Conservation (phyloP, 92 coral and sea anemone genomes). For the Anthopleura xanthogrammica region DNA sequence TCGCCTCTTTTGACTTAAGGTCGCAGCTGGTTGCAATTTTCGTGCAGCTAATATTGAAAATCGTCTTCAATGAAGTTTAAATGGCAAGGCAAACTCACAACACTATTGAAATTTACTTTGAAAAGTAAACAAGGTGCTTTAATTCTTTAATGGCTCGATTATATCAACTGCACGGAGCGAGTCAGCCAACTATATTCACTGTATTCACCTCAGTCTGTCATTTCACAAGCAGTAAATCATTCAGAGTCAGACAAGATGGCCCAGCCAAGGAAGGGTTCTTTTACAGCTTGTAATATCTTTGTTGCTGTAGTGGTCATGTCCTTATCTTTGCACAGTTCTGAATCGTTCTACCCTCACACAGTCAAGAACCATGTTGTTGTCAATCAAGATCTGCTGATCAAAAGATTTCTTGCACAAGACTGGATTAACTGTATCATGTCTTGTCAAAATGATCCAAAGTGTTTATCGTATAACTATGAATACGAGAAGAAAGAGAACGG, state of each 20-base stretch:
- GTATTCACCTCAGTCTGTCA: too few species aligned
- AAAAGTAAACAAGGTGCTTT: too few species aligned
- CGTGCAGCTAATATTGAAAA: too few species aligned
- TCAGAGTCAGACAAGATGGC: not conserved
- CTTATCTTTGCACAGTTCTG: not conserved
- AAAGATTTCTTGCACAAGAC: conserved; percentile 9
- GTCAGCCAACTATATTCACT: too few species aligned
- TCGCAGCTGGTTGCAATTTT: too few species aligned
- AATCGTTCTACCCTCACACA: not conserved
- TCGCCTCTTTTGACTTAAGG: too few species aligned
- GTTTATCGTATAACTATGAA: conserved; percentile 7
- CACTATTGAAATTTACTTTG: too few species aligned
- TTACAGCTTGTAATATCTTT: not conserved
- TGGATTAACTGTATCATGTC: conserved; percentile 20
- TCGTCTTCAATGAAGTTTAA: too few species aligned
- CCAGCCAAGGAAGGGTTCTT: not conserved
- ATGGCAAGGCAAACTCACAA: too few species aligned
- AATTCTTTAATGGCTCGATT: too few species aligned
- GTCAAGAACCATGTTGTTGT: not conserved
- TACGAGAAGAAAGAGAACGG: not conserved
- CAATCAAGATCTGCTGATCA: not conserved
- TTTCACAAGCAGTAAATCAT: too few species aligned
- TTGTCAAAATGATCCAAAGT: conserved; percentile 12
- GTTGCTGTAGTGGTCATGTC: not conserved
- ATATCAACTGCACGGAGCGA: too few species aligned